Base-by-base conservation (phyloP, 2,113 vertebrate genomes). In the Girardinichthys multiradiatus region DNA sequence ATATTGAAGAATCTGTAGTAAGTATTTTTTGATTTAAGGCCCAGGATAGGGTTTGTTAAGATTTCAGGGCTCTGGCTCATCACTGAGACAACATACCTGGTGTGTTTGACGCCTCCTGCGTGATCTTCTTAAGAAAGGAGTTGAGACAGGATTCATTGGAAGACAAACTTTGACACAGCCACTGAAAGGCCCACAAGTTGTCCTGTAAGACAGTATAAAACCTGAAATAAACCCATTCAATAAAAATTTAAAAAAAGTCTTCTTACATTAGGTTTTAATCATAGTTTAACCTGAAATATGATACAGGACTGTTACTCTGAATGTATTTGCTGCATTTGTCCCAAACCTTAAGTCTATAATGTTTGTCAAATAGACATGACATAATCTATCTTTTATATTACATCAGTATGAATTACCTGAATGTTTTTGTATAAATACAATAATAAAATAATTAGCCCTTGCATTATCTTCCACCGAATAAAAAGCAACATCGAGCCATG, bases 131-230 rank as follows among this genome's bases (percentile, higher is more conserved):
- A 0, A 58, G 1, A 67, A 91, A 81, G 59, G 68, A 66, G 0
- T 13, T 6, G n/a, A 83, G 21, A 0, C 61, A 66, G 1, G 80
- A 65, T 1, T 30, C 0, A 4, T 1, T 31, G 30, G 51, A 48
- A 14, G 87, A 70, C 63, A 93, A 39, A 30, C 4, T 37, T 4
- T 75, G 65, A 83, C 70, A 77, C 27, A 93, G 76, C 89, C 87
- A 92, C 57, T 19, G 0, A 2, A 90, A 63, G 10, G 89, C 90
- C 91, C 91, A 92, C 39, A 21, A 0, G 21, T 85, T 89, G 0
- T 76, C 79, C 90, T 92, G 76, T 17, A 24, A 48, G 15, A 72
- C 57, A 68, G 37, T 74, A 54, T 42, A 0, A 3, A 17, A 19
- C 42, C 39, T 15, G 17, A 17, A 42, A 42, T 42, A 8, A 35